Conservation (phyloP, 2,113 vertebrate genomes). For the Suncus etruscus region DNA sequence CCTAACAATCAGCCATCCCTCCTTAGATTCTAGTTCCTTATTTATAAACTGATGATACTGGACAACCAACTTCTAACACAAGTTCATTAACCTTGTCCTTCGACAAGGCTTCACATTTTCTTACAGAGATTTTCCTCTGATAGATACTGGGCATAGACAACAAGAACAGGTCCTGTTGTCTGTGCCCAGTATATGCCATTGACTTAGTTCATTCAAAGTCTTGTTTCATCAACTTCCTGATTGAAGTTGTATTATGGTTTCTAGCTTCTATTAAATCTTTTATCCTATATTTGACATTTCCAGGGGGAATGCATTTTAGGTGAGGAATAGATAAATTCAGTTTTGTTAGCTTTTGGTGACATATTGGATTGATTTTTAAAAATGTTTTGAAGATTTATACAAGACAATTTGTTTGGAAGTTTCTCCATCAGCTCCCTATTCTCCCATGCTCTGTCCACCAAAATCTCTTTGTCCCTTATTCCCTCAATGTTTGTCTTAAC, state of each 20-base stretch:
- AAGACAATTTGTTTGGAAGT: constrained; percentile 76
- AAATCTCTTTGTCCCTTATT: constrained; percentile 46
- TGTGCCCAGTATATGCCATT: not conserved
- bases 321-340: constrained; percentile 64
- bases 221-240: constrained; percentile 65
- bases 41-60: not conserved
- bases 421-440: constrained; percentile 83
- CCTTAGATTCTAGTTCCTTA: not conserved
- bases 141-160: too few species aligned
- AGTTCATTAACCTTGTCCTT: not conserved
- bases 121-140: not conserved
- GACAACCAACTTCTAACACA: not conserved
- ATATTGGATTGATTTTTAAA: constrained; percentile 81
- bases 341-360: constrained; percentile 72
- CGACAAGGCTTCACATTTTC: constrained; percentile 15
- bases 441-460: constrained; percentile 3
- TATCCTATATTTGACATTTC: constrained; percentile 77
- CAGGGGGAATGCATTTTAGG: constrained; percentile 68
- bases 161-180: not conserved
- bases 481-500: constrained; percentile 74
- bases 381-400: constrained; percentile 82
- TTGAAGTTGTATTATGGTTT: constrained; percentile 58
- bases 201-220: constrained; percentile 49
- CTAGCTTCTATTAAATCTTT: constrained; percentile 34
- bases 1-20: not conserved